Evolutionary conservation across 2,113 vertebrate species (phyloP).

Genomic region (Rhinolophus ferrumequinum): DNA sequence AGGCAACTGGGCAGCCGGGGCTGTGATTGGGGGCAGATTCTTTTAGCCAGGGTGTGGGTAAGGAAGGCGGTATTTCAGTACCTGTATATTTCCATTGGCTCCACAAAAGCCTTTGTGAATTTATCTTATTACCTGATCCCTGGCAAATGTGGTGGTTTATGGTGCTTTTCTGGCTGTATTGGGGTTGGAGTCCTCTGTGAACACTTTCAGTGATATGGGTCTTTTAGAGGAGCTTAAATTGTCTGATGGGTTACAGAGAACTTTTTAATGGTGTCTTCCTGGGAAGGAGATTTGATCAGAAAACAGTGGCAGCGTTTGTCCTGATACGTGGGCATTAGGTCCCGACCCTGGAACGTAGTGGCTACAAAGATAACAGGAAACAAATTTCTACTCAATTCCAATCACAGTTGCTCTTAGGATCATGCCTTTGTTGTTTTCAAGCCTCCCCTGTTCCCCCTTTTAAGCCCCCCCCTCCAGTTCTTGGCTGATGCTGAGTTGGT

Average conservation of each 20-base stretch:
- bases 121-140: background rate
- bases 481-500: background rate
- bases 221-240: background rate
- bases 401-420: background rate
- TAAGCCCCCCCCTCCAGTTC: background rate
- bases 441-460: no score
- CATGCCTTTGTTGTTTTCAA: background rate
- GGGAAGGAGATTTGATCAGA: slow-evolving; percentile 55
- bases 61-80: background rate
- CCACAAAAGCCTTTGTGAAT: background rate
- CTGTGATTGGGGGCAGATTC: background rate
- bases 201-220: background rate
- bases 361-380: slow-evolving; percentile 49
- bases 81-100: background rate
- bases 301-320: slow-evolving; percentile 12
- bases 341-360: background rate
- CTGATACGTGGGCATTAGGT: background rate
- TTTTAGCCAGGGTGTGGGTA: background rate
- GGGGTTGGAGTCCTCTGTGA: background rate
- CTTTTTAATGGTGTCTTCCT: background rate
- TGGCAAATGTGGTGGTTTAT: background rate
- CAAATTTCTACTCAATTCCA: slow-evolving; percentile 30
- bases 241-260: background rate
- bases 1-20: background rate
- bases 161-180: background rate